Conservation (phyloP, 2,888 invertebrate species). For the Autographa gamma region DNA sequence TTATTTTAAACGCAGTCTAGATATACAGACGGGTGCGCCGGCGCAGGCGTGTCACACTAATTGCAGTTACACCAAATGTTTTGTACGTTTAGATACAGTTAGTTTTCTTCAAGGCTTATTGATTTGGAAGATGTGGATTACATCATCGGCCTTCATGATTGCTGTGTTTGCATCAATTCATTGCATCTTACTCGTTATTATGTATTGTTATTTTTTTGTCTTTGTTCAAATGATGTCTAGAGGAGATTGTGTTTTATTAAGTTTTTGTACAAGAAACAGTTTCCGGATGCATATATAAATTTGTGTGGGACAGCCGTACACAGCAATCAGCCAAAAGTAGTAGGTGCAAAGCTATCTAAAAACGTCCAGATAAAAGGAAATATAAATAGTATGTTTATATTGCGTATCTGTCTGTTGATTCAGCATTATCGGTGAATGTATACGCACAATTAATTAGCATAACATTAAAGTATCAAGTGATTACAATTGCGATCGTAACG, state of each 20-base stretch:
- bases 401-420: not conserved
- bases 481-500: conserved; percentile 3
- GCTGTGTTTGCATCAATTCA: conserved; percentile 33
- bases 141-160: conserved; percentile 48
- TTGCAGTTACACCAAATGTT: conserved; percentile 61
- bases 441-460: not conserved
- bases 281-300: conserved; percentile 22
- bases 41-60: conserved; percentile 66
- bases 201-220: conserved; percentile 49
- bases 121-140: conserved; percentile 41
- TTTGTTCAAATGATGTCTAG: conserved; percentile 19
- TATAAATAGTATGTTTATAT: not conserved
- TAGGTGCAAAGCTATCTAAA: too few species aligned
- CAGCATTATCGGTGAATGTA: not conserved
- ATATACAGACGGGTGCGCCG: conserved; percentile 57
- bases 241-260: conserved; percentile 41
- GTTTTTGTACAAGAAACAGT: conserved; percentile 21
- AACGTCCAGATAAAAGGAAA: too few species aligned
- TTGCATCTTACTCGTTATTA: conserved; percentile 36
- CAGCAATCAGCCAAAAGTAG: not conserved
- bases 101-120: conserved; percentile 63
- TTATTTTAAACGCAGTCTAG: conserved; percentile 51
- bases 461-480: conserved; percentile 1
- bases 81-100: conserved; percentile 68
- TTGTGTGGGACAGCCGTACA: not conserved